Evolutionary conservation across 2,797 vertebrate species (phyloP), one percentile per base, ranked within the genome.

Genomic region (Poeciliopsis infans): DNA sequence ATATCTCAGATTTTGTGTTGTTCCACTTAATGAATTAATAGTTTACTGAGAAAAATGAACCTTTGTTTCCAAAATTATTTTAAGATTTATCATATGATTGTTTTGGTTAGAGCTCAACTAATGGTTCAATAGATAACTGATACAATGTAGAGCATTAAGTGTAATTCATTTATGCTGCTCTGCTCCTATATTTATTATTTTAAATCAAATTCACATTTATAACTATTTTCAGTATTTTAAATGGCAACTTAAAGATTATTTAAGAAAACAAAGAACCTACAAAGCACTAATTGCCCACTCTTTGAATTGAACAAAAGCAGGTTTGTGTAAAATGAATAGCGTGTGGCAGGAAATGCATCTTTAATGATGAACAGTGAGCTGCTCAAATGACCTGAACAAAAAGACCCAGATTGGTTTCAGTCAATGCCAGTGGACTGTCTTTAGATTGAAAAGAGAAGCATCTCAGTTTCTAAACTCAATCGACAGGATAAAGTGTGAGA

Each of bases 331-430:
- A 92, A 86, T 69, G 73, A 83, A 83, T 59, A 74, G 81, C 84
- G 79, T 74, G 84, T 46, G 64, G 74, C 68, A 75, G 39, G 77
- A 53, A 31, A 88, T 91, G 82, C 83, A 91, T 91, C 76, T 90
- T 93, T 93, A 87, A 94, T 90, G 81, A 81, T 36, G 79, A 85
- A 57, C 83, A 49, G 76, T 66, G 88, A 83, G 74, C 47, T 84
- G 45, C 78, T 53, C 49, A 51, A 86, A 81, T 72, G 80, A 83
- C 64, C 72, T 25, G 11, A 61, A 89, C 88, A 89, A 86, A 86
- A 87, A 72, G 75, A 83, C 13, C 57, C 59, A 72, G 79, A 78
- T 90, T 82, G 85, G 88, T 92, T 93, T 87, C 89, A 91, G 74
- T 45, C 15, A 33, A 16, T 66, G 66, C 69, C 57, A 11, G 66